Evolutionary conservation across 2,888 invertebrate genomes (phyloP).

Genomic region (Hylaea fasciaria): DNA sequence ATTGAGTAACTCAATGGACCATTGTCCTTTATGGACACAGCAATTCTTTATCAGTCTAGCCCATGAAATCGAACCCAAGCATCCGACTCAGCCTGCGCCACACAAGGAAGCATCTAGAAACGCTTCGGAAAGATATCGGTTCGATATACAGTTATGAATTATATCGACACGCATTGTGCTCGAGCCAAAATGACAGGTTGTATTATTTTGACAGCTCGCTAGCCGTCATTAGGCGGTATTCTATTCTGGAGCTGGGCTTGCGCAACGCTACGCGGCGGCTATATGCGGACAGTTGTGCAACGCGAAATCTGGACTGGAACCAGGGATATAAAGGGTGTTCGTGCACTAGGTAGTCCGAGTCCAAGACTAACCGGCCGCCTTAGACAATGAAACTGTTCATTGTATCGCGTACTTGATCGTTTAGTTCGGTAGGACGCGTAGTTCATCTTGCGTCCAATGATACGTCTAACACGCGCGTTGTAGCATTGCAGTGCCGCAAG

Average conservation of each 20-base stretch:
- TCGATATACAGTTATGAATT: slow-evolving; percentile 1
- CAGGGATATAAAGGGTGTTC: slow-evolving; percentile 8
- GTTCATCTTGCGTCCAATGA: no score
- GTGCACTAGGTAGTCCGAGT: not conserved
- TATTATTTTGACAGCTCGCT: slow-evolving; percentile 45
- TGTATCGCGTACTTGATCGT: no score
- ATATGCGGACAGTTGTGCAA: slow-evolving; percentile 37
- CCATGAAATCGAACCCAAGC: no score
- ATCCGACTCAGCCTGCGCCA: no score
- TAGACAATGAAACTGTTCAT: no score
- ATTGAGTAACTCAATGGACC: no score
- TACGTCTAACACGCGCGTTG: no score
- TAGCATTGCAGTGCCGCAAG: no score
- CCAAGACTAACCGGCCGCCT: no score
- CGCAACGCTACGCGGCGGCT: slow-evolving; percentile 26
- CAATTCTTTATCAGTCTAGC: no score
- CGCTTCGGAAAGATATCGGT: not conserved
- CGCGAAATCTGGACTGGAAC: slow-evolving; percentile 33
- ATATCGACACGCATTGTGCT: slow-evolving; percentile 30
- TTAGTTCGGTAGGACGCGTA: no score
- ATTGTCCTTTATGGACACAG: no score
- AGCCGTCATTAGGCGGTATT: slow-evolving; percentile 44
- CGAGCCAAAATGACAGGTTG: slow-evolving; percentile 38
- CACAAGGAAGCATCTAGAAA: not conserved
- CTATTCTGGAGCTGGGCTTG: slow-evolving; percentile 67